Evolutionary conservation across 2,888 invertebrate genomes (phyloP).

Genomic region (Tricholauxania praeusta): DNA sequence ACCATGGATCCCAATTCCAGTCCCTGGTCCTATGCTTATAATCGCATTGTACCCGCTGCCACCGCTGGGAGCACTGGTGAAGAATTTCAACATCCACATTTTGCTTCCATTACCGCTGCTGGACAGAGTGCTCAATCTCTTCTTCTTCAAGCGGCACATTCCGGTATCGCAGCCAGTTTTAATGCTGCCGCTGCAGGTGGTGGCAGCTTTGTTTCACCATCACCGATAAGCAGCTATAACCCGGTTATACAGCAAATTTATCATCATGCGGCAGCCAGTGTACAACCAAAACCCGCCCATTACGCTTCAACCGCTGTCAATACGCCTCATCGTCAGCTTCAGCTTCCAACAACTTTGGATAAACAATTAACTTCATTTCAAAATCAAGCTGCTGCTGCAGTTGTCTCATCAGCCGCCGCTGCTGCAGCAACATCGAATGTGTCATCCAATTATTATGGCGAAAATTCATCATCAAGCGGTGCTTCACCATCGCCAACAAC

Average conservation of each 20-base stretch:
- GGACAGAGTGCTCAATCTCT: constrained; percentile 78
- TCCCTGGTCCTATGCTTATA: constrained; percentile 89
- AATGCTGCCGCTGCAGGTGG: constrained; percentile 66
- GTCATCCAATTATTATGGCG: constrained; percentile 64
- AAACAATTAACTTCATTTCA: constrained; percentile 64
- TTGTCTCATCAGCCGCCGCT: constrained; percentile 60
- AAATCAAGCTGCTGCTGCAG: constrained; percentile 63
- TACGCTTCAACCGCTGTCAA: constrained; percentile 73
- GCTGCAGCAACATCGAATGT: constrained; percentile 63
- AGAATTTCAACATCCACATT: constrained; percentile 78
- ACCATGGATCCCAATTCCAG: constrained; percentile 86
- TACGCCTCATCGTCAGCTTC: constrained; percentile 79
- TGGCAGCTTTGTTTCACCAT: constrained; percentile 76
- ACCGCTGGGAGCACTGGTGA: constrained; percentile 75
- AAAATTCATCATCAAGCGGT: constrained; percentile 65
- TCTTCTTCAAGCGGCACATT: constrained; percentile 74
- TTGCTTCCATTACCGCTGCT: constrained; percentile 70
- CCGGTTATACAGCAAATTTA: constrained; percentile 86
- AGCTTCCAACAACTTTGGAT: constrained; percentile 69
- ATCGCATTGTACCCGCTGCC: constrained; percentile 79
- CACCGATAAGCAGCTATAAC: constrained; percentile 81
- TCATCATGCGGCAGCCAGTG: constrained; percentile 74
- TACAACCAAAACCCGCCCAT: constrained; percentile 77
- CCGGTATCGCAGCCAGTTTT: constrained; percentile 75
- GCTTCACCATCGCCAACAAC: constrained; percentile 67